Conservation (phyloP, 2,113 vertebrate genomes). For the Candoia aspera region DNA sequence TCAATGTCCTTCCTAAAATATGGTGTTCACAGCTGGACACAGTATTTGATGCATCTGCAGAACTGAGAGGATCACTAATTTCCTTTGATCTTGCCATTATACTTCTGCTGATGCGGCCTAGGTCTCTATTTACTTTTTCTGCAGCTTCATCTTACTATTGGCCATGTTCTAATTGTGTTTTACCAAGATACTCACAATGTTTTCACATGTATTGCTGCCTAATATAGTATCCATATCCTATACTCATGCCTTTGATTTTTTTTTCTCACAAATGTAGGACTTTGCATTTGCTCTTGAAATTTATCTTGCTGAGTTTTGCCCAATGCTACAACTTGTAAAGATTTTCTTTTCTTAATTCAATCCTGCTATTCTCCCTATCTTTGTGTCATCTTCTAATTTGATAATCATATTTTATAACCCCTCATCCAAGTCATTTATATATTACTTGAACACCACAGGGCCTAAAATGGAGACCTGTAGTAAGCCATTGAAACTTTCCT, state of each 20-base stretch:
- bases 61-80: neutral
- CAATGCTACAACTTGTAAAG: neutral
- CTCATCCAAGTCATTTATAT: too few species aligned
- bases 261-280: neutral
- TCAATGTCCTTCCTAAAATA: neutral
- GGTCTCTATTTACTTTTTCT: neutral
- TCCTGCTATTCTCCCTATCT: too few species aligned
- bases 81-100: neutral
- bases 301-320: neutral
- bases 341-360: neutral
- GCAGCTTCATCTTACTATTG: neutral
- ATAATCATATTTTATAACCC: too few species aligned
- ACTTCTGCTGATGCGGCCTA: neutral
- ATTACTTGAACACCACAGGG: too few species aligned
- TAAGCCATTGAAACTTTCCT: too few species aligned
- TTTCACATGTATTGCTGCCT: neutral
- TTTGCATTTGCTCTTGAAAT: neutral
- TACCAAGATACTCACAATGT: neutral
- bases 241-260: neutral
- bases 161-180: neutral
- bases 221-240: neutral
- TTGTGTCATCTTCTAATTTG: too few species aligned
- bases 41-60: neutral
- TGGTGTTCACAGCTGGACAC: neutral
- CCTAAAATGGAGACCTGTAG: too few species aligned